These are phyloP conservation scores for Calliphora vicina DNA, from an alignment of 1,140 invertebrate genomes.

Conservation along the genomic window DNA sequence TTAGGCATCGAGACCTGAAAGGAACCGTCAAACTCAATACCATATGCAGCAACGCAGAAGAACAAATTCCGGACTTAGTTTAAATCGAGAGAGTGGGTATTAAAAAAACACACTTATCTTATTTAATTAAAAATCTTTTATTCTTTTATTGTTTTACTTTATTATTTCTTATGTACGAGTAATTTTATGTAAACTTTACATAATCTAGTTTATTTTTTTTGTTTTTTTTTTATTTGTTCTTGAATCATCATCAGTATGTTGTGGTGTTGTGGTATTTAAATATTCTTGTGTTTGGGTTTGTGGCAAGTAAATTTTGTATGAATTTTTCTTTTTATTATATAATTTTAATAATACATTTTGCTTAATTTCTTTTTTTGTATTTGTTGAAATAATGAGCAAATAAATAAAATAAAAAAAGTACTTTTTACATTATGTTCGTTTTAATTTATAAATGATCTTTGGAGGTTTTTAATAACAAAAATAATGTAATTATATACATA, in stretches of 20 bases:
- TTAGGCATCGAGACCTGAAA: slow-evolving; percentile 21
- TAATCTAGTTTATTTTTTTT: not conserved
- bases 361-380: too few species aligned
- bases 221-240: not conserved
- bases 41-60: slow-evolving; percentile 10
- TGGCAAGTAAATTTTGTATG: not conserved
- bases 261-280: slow-evolving; percentile 18
- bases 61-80: slow-evolving; percentile 35
- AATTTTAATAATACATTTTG: too few species aligned
- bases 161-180: slow-evolving; percentile 22
- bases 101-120: not conserved
- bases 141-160: slow-evolving; percentile 23
- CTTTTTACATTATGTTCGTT: too few species aligned
- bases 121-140: slow-evolving; percentile 31
- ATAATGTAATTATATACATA: too few species aligned
- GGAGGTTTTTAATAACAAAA: too few species aligned
- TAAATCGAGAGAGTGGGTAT: not conserved
- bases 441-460: too few species aligned
- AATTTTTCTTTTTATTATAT: not conserved
- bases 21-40: slow-evolving; percentile 36
- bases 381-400: too few species aligned
- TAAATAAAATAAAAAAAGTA: too few species aligned
- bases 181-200: slow-evolving; percentile 10
- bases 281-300: slow-evolving; percentile 12
- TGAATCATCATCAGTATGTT: slow-evolving; percentile 1